Evolutionary conservation across 2,797 vertebrate species (phyloP).

Genomic region (Xenopus petersii): DNA sequence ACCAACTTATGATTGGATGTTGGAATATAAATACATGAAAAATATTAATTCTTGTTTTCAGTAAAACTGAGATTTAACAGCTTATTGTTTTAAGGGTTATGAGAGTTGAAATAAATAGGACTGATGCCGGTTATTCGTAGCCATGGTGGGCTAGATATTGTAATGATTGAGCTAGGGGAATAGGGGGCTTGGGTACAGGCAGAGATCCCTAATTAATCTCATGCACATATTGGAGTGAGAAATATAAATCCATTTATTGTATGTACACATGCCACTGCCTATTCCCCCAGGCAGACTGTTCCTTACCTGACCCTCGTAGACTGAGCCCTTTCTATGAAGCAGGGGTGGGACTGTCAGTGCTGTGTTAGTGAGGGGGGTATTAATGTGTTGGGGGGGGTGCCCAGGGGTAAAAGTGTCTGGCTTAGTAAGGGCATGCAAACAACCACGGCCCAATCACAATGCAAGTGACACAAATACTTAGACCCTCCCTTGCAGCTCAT

Average conservation of each 20-base stretch:
- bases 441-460: conserved; percentile 82
- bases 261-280: background rate
- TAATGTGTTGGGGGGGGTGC: conserved; percentile 78
- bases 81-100: too few species aligned
- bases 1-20: too few species aligned
- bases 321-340: conserved; percentile 47
- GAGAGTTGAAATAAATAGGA: too few species aligned
- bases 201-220: background rate
- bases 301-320: conserved; percentile 63
- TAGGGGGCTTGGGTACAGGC: too few species aligned
- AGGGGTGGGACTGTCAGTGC: conserved; percentile 61
- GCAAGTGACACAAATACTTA: conserved; percentile 67
- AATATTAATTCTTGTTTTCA: too few species aligned
- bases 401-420: conserved; percentile 69
- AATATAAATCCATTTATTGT: background rate
- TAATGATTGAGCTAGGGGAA: too few species aligned
- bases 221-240: background rate
- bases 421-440: conserved; percentile 87
- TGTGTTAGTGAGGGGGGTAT: conserved; percentile 72
- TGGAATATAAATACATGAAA: too few species aligned
- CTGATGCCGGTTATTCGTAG: too few species aligned
- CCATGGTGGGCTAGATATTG: too few species aligned
- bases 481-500: conserved; percentile 59
- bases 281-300: conserved; percentile 1
- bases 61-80: too few species aligned